These are phyloP conservation scores for Rhinolophus sinicus DNA, from an alignment of 2,113 vertebrate genomes.

Conservation along the genomic window DNA sequence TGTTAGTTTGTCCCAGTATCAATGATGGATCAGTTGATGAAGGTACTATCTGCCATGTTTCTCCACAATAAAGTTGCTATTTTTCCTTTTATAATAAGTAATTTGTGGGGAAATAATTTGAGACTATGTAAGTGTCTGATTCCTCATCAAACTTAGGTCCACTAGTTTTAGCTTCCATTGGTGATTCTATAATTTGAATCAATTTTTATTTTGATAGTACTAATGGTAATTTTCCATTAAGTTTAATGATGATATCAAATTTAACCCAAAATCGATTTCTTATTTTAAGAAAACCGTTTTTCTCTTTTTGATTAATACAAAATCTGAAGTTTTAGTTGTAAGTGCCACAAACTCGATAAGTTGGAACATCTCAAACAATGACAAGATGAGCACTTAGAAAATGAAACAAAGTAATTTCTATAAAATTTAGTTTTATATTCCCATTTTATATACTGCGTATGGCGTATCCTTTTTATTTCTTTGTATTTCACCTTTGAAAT, in stretches of 20 bases:
- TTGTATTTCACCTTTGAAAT: slow-evolving; percentile 34
- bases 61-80: not conserved
- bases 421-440: not conserved
- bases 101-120: not conserved
- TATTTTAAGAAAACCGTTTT: not conserved
- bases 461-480: not conserved
- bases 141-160: not conserved
- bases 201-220: slow-evolving; percentile 21
- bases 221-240: slow-evolving; percentile 15
- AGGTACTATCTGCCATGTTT: not conserved
- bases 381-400: slow-evolving; percentile 19
- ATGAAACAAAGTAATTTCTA: not conserved
- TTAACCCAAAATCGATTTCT: not conserved
- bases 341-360: not conserved
- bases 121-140: not conserved
- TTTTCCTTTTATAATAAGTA: slow-evolving; percentile 13
- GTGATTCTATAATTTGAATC: not conserved
- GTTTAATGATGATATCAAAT: not conserved
- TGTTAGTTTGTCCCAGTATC: not conserved
- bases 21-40: not conserved
- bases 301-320: not conserved
- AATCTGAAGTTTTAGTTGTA: not conserved
- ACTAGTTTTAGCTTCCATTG: not conserved
- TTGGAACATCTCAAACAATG: not conserved
- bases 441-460: not conserved